phyloP scores from a whole-genome alignment of 1,140 invertebrate genomes.

The Pseudomyrmex pallidus region DNA sequence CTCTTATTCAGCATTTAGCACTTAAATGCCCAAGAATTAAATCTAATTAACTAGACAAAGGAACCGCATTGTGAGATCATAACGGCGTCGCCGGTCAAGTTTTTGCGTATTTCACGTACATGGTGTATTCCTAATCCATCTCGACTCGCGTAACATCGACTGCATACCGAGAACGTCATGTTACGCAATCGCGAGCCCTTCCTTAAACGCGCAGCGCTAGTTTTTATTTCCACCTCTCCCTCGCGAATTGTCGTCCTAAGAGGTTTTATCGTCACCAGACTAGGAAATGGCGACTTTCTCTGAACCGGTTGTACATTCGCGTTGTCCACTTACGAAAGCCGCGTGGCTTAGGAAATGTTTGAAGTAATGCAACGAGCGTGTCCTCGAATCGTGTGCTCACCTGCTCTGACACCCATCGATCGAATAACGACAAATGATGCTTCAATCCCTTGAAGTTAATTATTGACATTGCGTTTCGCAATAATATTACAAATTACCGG shows the following conservation, averaged over 20 bases:
- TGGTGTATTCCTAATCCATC: background rate
- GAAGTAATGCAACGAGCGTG: slow-evolving; percentile 15
- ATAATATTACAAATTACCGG: slow-evolving; percentile 1
- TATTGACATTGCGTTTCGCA: slow-evolving; percentile 17
- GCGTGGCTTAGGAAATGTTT: slow-evolving; percentile 13
- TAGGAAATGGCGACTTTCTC: slow-evolving; percentile 51
- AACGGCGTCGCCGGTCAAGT: background rate
- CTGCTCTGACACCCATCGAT: background rate
- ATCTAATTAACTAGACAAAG: background rate
- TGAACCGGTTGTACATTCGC: background rate
- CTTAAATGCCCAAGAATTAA: slow-evolving; percentile 2
- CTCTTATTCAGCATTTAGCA: slow-evolving; percentile 1
- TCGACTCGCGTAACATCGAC: background rate
- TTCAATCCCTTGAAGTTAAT: background rate
- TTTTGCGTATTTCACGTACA: background rate
- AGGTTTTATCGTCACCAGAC: slow-evolving; percentile 9
- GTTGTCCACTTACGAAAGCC: slow-evolving; percentile 35
- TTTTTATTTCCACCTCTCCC: slow-evolving; percentile 31
- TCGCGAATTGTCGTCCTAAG: slow-evolving; percentile 33
- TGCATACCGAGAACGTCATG: background rate
- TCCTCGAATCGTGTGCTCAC: background rate
- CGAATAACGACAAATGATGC: slow-evolving; percentile 21
- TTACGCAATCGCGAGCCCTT: slow-evolving; percentile 40
- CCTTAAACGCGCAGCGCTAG: slow-evolving; percentile 12
- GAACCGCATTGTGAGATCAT: background rate